These are phyloP conservation scores for Drosophila quinaria DNA, from an alignment of 2,888 invertebrate species.

Conservation along the genomic window DNA sequence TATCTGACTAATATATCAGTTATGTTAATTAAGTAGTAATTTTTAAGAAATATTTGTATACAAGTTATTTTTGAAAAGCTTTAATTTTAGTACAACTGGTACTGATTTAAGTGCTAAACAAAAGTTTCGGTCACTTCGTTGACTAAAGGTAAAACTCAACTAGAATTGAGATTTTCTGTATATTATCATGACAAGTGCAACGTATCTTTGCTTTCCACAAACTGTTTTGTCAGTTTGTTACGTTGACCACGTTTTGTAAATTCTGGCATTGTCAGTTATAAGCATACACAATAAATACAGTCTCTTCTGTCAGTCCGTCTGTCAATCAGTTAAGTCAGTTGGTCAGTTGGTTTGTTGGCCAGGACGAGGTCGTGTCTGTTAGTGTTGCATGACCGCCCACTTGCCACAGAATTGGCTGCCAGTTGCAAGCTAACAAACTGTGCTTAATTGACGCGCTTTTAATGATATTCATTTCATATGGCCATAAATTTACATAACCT, in stretches of 20 bases:
- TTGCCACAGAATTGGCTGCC: conserved; percentile 28
- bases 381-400: conserved; percentile 27
- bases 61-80: no score
- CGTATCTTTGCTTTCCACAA: conserved; percentile 28
- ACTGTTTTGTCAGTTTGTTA: conserved; percentile 19
- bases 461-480: conserved; percentile 43
- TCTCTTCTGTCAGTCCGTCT: conserved; percentile 1
- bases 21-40: no score
- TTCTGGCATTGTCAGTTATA: conserved; percentile 39
- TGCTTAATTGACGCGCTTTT: conserved; percentile 51
- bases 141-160: conserved; percentile 15
- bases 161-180: not conserved
- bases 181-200: conserved; percentile 28
- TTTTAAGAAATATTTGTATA: no score
- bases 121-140: not conserved
- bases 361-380: conserved; percentile 36
- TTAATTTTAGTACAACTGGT: no score
- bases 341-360: conserved; percentile 4
- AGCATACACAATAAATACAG: conserved; percentile 14
- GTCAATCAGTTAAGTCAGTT: conserved; percentile 11
- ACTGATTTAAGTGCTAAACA: conserved; percentile 10
- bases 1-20: no score
- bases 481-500: conserved; percentile 19
- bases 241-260: conserved; percentile 42
- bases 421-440: conserved; percentile 23